phyloP scores from a whole-genome alignment of 1,140 invertebrate genomes.

The Ceratosolen fusciceps region DNA sequence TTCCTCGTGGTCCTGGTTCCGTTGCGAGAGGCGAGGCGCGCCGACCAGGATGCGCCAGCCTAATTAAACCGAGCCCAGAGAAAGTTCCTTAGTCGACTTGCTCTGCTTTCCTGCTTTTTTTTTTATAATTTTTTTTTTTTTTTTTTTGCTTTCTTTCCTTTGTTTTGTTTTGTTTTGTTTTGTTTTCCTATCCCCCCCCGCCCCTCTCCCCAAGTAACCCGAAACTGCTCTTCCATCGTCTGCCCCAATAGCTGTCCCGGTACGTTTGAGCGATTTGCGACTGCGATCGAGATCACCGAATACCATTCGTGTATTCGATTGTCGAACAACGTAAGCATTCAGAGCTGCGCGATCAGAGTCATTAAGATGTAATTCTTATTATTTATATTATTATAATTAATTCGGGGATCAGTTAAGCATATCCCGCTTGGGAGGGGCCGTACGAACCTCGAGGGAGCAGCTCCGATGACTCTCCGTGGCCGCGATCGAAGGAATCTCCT shows the following conservation, averaged over 20 bases:
- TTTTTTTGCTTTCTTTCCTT: too few species aligned
- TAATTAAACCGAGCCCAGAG: conserved; percentile 14
- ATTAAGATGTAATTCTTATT: conserved; percentile 43
- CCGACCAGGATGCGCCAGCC: too few species aligned
- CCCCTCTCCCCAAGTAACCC: too few species aligned
- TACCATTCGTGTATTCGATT: too few species aligned
- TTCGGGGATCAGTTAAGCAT: conserved; percentile 17
- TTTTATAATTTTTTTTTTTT: too few species aligned
- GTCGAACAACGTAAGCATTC: conserved; percentile 16
- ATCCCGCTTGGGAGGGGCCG: neutral
- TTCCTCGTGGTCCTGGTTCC: neutral
- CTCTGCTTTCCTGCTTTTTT: neutral
- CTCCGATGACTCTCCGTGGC: neutral
- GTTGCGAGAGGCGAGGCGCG: neutral
- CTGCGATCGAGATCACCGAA: neutral
- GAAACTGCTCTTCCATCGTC: too few species aligned
- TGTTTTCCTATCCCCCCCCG: too few species aligned
- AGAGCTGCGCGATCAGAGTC: conserved; percentile 49
- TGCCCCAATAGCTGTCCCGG: neutral
- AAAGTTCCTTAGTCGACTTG: conserved; percentile 15
- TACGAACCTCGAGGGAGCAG: neutral
- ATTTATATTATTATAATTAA: conserved; percentile 9
- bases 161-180: too few species aligned
- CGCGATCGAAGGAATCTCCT: too few species aligned
- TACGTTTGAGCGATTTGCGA: neutral